phyloP scores from a whole-genome alignment of 2,888 invertebrate species.

The Tetheella fluctuosa region DNA sequence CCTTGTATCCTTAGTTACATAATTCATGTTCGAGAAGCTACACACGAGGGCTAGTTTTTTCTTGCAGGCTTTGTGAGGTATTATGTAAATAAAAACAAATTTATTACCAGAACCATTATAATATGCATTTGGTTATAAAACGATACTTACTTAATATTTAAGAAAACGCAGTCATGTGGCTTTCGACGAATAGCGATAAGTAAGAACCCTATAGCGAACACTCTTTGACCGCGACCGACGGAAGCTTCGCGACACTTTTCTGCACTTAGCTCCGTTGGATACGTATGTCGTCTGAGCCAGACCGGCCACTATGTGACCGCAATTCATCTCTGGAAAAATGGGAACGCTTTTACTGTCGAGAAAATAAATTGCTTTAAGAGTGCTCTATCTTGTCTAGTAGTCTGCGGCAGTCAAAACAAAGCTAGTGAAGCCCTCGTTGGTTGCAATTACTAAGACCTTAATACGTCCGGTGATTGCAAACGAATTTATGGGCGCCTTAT shows the following conservation, averaged over 20 bases:
- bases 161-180: constrained; percentile 37
- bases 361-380: constrained; percentile 53
- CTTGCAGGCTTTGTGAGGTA: no score
- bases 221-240: constrained; percentile 48
- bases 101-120: not conserved
- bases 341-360: constrained; percentile 60
- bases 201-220: constrained; percentile 57
- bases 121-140: not conserved
- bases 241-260: constrained; percentile 59
- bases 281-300: constrained; percentile 38
- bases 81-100: no score
- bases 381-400: constrained; percentile 21
- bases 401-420: constrained; percentile 44
- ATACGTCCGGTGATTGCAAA: constrained; percentile 47
- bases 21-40: no score
- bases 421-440: constrained; percentile 40
- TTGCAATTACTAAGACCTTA: constrained; percentile 61
- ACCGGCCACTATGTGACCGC: constrained; percentile 61
- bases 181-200: constrained; percentile 55
- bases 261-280: constrained; percentile 63
- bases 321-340: constrained; percentile 63
- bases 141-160: constrained; percentile 12
- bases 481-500: constrained; percentile 53
- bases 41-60: no score
- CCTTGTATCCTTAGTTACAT: no score